These are phyloP conservation scores for Oreochromis spilurus DNA, from an alignment of 2,113 vertebrate genomes.

Conservation along the genomic window DNA sequence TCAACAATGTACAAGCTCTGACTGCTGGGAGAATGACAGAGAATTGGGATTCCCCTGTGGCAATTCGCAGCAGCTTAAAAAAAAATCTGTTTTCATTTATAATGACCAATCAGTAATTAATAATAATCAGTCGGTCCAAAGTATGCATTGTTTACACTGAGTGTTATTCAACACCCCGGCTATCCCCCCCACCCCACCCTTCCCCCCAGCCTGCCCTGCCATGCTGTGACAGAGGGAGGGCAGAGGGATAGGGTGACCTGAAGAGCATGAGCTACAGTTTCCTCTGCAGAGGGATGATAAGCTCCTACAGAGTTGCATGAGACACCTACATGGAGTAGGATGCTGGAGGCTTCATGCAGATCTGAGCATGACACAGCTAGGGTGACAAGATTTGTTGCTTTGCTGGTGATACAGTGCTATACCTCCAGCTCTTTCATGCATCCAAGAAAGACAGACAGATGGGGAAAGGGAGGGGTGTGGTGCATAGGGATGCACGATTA, in stretches of 20 bases:
- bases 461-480: background rate
- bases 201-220: background rate
- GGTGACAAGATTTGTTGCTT: slow-evolving; percentile 41
- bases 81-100: background rate
- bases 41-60: background rate
- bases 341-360: slow-evolving; percentile 29
- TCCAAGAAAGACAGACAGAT: background rate
- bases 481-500: background rate
- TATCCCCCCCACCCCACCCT: background rate
- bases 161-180: background rate
- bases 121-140: background rate
- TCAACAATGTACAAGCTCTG: background rate
- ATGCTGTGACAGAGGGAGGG: slow-evolving; percentile 5
- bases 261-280: slow-evolving; percentile 3
- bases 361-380: slow-evolving; percentile 28
- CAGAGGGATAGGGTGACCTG: slow-evolving; percentile 21
- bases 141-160: slow-evolving; percentile 15
- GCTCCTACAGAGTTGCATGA: slow-evolving; percentile 2
- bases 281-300: slow-evolving; percentile 33
- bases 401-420: slow-evolving; percentile 1
- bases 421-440: background rate
- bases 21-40: background rate
- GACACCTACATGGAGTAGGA: background rate
- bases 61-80: background rate
- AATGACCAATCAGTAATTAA: background rate